These are phyloP conservation scores for Haplochromis vanheusdeni DNA, from an alignment of 2,113 vertebrate genomes.

Conservation along the genomic window DNA sequence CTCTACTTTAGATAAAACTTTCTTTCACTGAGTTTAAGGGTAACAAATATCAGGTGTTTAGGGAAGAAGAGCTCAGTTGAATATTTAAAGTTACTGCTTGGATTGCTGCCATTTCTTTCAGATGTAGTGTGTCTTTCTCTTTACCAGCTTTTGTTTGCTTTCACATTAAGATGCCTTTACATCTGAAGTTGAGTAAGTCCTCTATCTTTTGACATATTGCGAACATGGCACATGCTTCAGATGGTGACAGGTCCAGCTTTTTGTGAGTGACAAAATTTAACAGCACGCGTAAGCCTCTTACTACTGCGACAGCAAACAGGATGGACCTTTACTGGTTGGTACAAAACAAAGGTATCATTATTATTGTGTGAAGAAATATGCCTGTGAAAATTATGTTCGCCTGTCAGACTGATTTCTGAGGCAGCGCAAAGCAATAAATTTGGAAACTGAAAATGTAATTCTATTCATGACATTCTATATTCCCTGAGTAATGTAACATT, in stretches of 20 bases:
- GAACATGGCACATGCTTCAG: constrained; percentile 22
- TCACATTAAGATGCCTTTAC: not conserved
- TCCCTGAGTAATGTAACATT: constrained; percentile 43
- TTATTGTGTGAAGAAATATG: constrained; percentile 27
- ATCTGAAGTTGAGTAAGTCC: not conserved
- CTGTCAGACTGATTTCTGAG: constrained; percentile 52
- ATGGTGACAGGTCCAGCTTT: constrained; percentile 32
- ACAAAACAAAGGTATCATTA: constrained; percentile 52
- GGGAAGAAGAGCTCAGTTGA: not conserved
- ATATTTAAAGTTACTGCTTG: not conserved
- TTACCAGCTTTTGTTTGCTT: not conserved
- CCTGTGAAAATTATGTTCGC: constrained; percentile 32
- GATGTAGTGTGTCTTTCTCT: not conserved
- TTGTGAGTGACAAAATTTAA: constrained; percentile 46
- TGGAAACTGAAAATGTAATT: constrained; percentile 55
- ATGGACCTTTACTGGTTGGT: constrained; percentile 32
- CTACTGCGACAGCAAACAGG: constrained; percentile 11
- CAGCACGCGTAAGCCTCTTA: constrained; percentile 54
- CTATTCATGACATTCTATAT: constrained; percentile 58
- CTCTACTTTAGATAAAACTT: not conserved
- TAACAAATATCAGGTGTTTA: not conserved
- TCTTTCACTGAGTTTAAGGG: constrained; percentile 2
- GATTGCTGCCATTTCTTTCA: not conserved
- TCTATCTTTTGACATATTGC: not conserved
- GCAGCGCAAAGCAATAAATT: constrained; percentile 37